These are phyloP conservation scores for Diglossa cyanea DNA, from an alignment of 2,797 vertebrate genomes.

Conservation along the genomic window DNA sequence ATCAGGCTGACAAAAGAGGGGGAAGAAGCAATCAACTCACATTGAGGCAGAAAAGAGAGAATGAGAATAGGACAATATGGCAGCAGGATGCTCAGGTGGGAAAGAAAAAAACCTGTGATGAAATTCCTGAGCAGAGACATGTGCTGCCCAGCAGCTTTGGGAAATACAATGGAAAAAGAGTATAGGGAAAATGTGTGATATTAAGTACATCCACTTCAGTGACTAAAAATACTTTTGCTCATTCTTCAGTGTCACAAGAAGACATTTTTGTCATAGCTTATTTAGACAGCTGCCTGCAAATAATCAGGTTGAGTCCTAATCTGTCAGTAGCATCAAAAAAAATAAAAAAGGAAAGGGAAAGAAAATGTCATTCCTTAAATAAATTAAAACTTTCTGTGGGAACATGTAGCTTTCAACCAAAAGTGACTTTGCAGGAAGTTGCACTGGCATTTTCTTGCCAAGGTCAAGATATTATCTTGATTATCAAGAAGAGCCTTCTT, in stretches of 20 bases:
- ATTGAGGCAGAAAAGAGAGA: neutral
- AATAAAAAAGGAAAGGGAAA: neutral
- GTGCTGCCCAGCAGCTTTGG: neutral
- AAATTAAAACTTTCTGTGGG: neutral
- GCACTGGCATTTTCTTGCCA: neutral
- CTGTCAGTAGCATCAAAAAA: neutral
- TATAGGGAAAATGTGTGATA: neutral
- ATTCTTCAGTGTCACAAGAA: conserved; percentile 20
- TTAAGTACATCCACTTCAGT: neutral
- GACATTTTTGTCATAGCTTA: conserved; percentile 38
- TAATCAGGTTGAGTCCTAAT: neutral
- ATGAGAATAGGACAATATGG: rapidly evolving
- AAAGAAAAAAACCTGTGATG: neutral
- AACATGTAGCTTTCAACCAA: neutral
- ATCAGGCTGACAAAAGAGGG: neutral
- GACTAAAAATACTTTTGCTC: conserved; percentile 30
- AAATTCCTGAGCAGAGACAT: neutral
- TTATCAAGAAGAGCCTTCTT: neutral
- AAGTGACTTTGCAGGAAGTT: neutral
- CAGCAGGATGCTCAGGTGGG: neutral
- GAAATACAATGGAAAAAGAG: neutral
- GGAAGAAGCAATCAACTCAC: neutral
- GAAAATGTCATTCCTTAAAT: neutral
- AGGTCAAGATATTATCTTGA: neutral
- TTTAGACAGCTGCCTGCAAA: conserved; percentile 49